Base-by-base conservation (phyloP, 1,140 invertebrate genomes). In the Ceratina australensis region DNA sequence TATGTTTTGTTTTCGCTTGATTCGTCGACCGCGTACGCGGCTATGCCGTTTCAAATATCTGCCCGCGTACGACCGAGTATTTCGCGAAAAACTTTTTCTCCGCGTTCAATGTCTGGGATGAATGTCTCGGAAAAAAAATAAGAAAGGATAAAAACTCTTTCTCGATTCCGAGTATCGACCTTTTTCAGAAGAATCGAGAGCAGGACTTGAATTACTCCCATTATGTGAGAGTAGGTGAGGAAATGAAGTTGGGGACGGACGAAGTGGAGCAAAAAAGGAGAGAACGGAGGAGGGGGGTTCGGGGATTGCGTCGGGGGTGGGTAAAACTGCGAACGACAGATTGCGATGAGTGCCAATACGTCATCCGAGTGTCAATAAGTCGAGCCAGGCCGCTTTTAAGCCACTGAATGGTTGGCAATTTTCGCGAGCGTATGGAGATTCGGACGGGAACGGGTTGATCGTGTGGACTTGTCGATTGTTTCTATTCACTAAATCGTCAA, bases 311-410 rank as follows among this genome's bases (percentile, higher is more conserved):
- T 81, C 33, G 52, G 59, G 56, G 50, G 18, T 24, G 60, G 72
- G 73, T 52, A 74, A 59, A 78, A 83, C 64, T 83, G 33, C 10
- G 75, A 54, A 50, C 54, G 75, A 82, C 80, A 69, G 65, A 83
- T 82, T 79, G 54, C 52, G 10, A 42, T 16, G 22, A 22, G 64
- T 59, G 75, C 69, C 80, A 74, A 63, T 78, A 78, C 33, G 67
- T 78, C 67, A 72, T 20, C 47, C 56, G 54, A 76, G 28, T 69
- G 64, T 68, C 72, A 74, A 81, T 83, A 82, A 72, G 68, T 82
- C 22, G 52, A 49, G 47, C 67, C 1, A 15, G 47, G 18, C 65
- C 26, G 33, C 15, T 56, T 63, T 42, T 28, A 20, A 69, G 28
- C 12, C 15, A 2, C 16, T 0, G 56, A 71, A 82, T 72, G 20